Percentiles rank a stretch among this genome's conserved stretches.
phyloP scores from a whole-genome alignment of 2,888 invertebrate species.

The Craniophora ligustri region DNA sequence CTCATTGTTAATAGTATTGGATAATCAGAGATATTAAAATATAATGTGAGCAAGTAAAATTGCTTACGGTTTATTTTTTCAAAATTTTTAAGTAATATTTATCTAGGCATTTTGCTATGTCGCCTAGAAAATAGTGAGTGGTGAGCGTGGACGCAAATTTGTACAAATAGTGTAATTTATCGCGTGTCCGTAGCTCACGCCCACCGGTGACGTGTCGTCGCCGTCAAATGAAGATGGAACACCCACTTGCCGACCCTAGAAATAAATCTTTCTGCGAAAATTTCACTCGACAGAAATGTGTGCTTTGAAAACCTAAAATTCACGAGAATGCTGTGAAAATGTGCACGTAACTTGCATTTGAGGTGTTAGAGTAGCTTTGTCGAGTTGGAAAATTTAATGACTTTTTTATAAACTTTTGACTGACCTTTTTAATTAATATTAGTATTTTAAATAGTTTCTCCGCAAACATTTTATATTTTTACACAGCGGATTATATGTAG shows the following conservation, averaged over 20 bases:
- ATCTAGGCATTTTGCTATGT: slow-evolving; percentile 12
- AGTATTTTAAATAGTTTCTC: neutral
- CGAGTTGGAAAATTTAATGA: slow-evolving; percentile 8
- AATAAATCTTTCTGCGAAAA: slow-evolving; percentile 60
- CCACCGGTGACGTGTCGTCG: slow-evolving; percentile 53
- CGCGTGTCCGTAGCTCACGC: slow-evolving; percentile 48
- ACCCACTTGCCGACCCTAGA: slow-evolving; percentile 55
- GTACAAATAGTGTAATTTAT: slow-evolving; percentile 69
- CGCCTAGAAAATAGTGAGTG: slow-evolving; percentile 20
- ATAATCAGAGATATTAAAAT: too few relatives aligned
- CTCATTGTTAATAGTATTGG: too few relatives aligned
- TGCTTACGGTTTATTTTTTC: too few relatives aligned
- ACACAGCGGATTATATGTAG: too few relatives aligned
- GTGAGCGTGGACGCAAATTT: slow-evolving; percentile 58
- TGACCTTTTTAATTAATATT: slow-evolving; percentile 1
- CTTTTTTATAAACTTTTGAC: slow-evolving; percentile 11
- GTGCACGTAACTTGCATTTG: slow-evolving; percentile 31
- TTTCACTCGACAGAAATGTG: slow-evolving; percentile 43
- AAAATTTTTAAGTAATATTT: too few relatives aligned
- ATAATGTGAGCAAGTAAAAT: too few relatives aligned
- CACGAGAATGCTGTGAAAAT: slow-evolving; percentile 30
- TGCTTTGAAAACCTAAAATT: slow-evolving; percentile 36
- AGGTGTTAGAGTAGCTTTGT: slow-evolving; percentile 15
- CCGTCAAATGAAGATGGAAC: slow-evolving; percentile 67
- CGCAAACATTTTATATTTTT: neutral